These are phyloP conservation scores for Gnatocerus cornutus DNA, from an alignment of 2,888 invertebrate species.

Conservation along the genomic window DNA sequence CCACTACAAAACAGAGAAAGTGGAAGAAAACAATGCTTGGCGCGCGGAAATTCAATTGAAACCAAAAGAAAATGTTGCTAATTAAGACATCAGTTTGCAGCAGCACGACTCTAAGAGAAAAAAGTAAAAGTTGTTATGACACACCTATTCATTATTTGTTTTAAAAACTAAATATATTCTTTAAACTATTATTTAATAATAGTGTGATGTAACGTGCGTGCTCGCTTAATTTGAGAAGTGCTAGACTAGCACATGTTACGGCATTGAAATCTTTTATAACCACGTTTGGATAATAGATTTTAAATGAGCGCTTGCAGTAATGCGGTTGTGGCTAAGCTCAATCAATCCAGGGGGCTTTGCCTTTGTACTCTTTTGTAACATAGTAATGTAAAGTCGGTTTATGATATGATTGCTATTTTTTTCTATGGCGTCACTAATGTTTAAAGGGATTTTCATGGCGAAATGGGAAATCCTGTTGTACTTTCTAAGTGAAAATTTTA, in stretches of 20 bases:
- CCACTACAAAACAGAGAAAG: neutral
- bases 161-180: constrained; percentile 1
- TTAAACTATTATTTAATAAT: constrained; percentile 5
- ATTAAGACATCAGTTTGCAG: too few species aligned
- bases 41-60: neutral
- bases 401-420: too few species aligned
- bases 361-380: too few species aligned
- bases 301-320: too few species aligned
- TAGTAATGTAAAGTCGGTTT: too few species aligned
- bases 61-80: neutral
- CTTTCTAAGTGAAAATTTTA: too few species aligned
- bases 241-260: neutral
- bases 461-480: too few species aligned
- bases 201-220: constrained; percentile 1
- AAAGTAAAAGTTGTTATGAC: constrained; percentile 16
- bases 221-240: constrained; percentile 6
- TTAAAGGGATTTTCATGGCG: too few species aligned
- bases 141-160: neutral
- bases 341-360: too few species aligned
- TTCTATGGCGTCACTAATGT: too few species aligned
- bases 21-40: constrained; percentile 13
- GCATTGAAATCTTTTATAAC: neutral
- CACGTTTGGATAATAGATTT: too few species aligned
- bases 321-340: too few species aligned
- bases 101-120: neutral